Evolutionary conservation across 1,140 invertebrate genomes (phyloP).

Genomic region (Zophobas atratus): DNA sequence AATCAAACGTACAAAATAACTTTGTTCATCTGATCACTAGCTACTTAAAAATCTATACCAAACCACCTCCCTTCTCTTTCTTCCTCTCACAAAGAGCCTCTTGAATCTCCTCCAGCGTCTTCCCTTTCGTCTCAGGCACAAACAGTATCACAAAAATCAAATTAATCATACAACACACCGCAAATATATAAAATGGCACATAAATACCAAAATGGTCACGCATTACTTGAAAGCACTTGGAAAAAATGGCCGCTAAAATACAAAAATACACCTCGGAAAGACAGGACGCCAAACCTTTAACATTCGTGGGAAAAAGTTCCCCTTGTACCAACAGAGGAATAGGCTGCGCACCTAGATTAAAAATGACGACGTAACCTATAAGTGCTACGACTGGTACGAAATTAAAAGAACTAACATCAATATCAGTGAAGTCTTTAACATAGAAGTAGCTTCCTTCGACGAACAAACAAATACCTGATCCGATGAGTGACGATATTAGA

Average conservation of each 20-base stretch:
- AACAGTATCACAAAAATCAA: conserved; percentile 24
- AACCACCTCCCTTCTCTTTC: background rate
- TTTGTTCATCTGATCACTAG: too few species aligned
- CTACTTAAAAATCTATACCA: background rate
- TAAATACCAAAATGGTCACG: conserved; percentile 22
- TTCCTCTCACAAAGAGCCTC: conserved; percentile 5
- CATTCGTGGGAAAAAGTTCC: conserved; percentile 44
- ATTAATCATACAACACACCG: conserved; percentile 16
- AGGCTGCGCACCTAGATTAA: conserved; percentile 73
- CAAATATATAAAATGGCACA: conserved; percentile 37
- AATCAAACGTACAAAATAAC: too few species aligned
- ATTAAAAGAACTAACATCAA: conserved; percentile 53
- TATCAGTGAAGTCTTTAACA: conserved; percentile 55
- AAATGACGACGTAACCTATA: conserved; percentile 80
- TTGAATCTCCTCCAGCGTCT: conserved; percentile 31
- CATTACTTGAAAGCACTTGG: conserved; percentile 15
- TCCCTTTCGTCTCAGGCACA: conserved; percentile 47
- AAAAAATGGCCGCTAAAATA: conserved; percentile 4
- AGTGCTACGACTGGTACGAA: conserved; percentile 77
- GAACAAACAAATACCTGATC: conserved; percentile 71
- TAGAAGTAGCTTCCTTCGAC: conserved; percentile 76
- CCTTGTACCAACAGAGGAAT: conserved; percentile 20
- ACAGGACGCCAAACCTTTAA: conserved; percentile 31
- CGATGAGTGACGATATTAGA: conserved; percentile 74
- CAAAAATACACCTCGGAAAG: conserved; percentile 29